Evolutionary conservation across 2,888 invertebrate species (phyloP).

Genomic region (Drosophila mulleri): DNA sequence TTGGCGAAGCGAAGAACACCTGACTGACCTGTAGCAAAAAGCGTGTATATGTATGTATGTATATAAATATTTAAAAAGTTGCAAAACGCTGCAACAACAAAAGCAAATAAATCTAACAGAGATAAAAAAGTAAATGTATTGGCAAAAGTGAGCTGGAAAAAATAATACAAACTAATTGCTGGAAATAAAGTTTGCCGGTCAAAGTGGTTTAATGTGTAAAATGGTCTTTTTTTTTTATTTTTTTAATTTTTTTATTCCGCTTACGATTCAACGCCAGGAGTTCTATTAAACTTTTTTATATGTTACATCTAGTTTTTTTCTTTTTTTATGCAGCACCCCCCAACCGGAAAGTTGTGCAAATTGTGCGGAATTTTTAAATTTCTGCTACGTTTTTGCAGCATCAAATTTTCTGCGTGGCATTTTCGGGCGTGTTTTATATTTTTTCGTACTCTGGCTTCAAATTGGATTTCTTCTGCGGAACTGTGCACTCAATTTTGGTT

Average conservation of each 20-base stretch:
- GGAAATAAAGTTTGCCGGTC: constrained; percentile 68
- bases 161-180: constrained; percentile 76
- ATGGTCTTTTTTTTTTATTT: constrained; percentile 16
- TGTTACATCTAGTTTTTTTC: constrained; percentile 26
- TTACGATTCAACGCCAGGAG: constrained; percentile 29
- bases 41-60: constrained; percentile 6
- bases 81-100: constrained; percentile 46
- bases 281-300: constrained; percentile 56
- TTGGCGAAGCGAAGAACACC: constrained; percentile 22
- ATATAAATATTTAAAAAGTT: constrained; percentile 73
- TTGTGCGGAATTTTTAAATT: constrained; percentile 64
- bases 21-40: constrained; percentile 20
- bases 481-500: constrained; percentile 70
- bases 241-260: neutral
- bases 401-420: constrained; percentile 29
- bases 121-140: constrained; percentile 1
- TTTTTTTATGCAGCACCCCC: neutral
- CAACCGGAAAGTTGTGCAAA: constrained; percentile 57
- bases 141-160: constrained; percentile 55
- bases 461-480: constrained; percentile 55
- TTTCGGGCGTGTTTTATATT: constrained; percentile 11
- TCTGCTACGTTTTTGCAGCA: constrained; percentile 39
- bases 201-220: constrained; percentile 52
- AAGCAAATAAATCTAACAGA: constrained; percentile 23
- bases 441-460: constrained; percentile 30